Percentiles rank a stretch among this genome's conserved stretches.
Conservation (phyloP, 1,140 invertebrate genomes). For the Himalopsyche phryganea region DNA sequence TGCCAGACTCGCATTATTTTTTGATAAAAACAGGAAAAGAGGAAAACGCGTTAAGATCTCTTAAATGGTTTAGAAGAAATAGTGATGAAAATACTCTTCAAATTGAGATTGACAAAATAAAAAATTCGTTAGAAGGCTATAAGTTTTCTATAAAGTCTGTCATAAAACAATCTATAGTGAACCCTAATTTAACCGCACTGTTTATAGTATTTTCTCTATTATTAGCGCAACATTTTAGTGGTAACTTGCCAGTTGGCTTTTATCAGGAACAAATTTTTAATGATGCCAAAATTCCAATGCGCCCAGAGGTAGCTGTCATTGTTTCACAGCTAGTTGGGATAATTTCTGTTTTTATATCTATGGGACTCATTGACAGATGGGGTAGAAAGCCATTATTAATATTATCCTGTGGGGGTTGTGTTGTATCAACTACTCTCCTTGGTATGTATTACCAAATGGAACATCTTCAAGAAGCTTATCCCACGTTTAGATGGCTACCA, state of each 20-base stretch:
- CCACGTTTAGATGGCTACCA: constrained; percentile 38
- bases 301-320: constrained; percentile 16
- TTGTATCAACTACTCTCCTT: constrained; percentile 36
- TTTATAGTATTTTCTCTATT: constrained; percentile 10
- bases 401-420: constrained; percentile 38
- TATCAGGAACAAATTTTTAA: constrained; percentile 25
- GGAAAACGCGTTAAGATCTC: constrained; percentile 20
- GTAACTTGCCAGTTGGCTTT: constrained; percentile 13
- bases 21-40: constrained; percentile 27
- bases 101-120: constrained; percentile 7
- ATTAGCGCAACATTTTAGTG: constrained; percentile 16
- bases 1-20: constrained; percentile 31
- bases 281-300: constrained; percentile 14
- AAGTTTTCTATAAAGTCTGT: background rate
- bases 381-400: constrained; percentile 39
- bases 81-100: constrained; percentile 5
- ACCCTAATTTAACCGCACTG: constrained; percentile 23
- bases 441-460: constrained; percentile 34
- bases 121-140: constrained; percentile 8
- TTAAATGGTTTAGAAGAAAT: constrained; percentile 27
- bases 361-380: constrained; percentile 37
- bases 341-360: constrained; percentile 33
- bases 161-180: constrained; percentile 13
- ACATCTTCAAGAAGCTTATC: constrained; percentile 30
- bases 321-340: constrained; percentile 37